Percentiles rank a stretch among this genome's conserved stretches.
phyloP scores from a whole-genome alignment of 2,113 vertebrate species.

The Procavia capensis region DNA sequence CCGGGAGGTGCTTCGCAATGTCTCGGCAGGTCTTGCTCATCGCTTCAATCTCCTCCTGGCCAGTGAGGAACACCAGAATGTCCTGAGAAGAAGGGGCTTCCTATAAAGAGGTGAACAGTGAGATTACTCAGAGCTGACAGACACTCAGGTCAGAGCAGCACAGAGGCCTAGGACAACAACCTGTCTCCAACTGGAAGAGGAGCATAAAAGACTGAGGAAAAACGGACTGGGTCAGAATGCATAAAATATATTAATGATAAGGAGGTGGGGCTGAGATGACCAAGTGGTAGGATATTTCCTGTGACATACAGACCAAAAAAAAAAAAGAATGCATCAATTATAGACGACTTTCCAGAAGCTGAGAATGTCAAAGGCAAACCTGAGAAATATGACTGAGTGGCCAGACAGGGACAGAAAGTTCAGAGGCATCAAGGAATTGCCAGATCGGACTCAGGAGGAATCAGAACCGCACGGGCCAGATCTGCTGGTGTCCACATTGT shows the following conservation, averaged over 20 bases:
- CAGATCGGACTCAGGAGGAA: too few species aligned
- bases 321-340: too few species aligned
- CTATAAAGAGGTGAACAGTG: conserved; percentile 76
- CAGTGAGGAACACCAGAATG: conserved; percentile 97
- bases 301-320: too few species aligned
- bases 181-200: not conserved
- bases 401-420: too few species aligned
- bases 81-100: conserved; percentile 94
- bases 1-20: conserved; percentile 94
- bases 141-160: rapidly evolving
- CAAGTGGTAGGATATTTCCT: too few species aligned
- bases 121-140: not conserved
- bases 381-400: too few species aligned
- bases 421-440: too few species aligned
- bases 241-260: not conserved
- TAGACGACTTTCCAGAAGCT: too few species aligned
- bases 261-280: too few species aligned
- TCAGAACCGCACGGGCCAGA: too few species aligned
- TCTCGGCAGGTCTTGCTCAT: conserved; percentile 96
- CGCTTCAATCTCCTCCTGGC: conserved; percentile 98
- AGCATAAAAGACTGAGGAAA: not conserved
- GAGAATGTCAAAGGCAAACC: too few species aligned
- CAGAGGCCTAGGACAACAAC: not conserved
- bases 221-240: not conserved
- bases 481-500: too few species aligned